Base-by-base conservation (phyloP, 2,797 vertebrate genomes). In the Gambusia yucatana region DNA sequence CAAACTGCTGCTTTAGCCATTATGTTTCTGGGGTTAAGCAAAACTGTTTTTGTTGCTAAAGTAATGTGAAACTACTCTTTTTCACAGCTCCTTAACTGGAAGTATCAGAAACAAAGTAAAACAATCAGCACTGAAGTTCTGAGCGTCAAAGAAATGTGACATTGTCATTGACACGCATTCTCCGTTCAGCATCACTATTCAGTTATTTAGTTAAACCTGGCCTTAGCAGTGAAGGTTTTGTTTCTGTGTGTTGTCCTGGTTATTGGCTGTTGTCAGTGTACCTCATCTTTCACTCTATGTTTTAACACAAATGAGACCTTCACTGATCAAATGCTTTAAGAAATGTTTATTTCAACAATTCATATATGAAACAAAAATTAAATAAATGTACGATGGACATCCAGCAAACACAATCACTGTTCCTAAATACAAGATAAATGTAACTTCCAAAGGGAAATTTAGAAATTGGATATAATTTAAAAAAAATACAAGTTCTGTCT, bases 1-100 rank as follows among this genome's bases (percentile, higher is more conserved):
- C 83, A 88, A 91, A 90, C 89, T 22, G 63, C 36, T 57, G 55
- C 10, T 8, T 22, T 36, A 65, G 17, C 33, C 33, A 22, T 39
- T 9, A 36, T 65, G 7, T 22, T 9, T 20, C 16, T 20, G 8
- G 1, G 2, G 7, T 36, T n/a, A 1, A 63, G 33, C 17, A 36
- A 63, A 63, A 63, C 0, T 0, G 8, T 65, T 9, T 65, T 65
- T 63, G 14, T 63, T 36, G 16, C 17, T 65, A 22, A 36, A 63
- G 30, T 63, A 63, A 65, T 36, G 1, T 65, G 2, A 17, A 65
- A 65, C 7, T 65, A 22, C 3, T 22, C 6, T 33, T 65, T 65
- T 65, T 36, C 6, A 22, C 7, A 36, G 61, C 6, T 20, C 20
- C 16, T 39, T 39, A 9, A 65, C 33, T 22, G 61, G 7, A 20